These are phyloP conservation scores for Acrobasis repandana DNA, from an alignment of 2,888 invertebrate genomes.

Conservation along the genomic window DNA sequence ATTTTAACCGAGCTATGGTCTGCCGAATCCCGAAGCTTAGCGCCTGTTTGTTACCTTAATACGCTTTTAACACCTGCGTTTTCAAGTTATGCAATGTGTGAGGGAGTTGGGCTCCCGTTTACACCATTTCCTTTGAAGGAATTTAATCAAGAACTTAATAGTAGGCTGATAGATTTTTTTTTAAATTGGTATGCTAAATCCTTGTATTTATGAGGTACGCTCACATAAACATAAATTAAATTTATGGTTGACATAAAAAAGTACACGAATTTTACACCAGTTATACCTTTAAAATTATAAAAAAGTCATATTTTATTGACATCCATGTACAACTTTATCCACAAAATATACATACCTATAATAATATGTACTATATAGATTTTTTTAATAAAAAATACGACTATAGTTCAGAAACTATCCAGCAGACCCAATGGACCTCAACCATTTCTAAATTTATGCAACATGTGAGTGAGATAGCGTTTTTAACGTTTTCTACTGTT, in stretches of 20 bases:
- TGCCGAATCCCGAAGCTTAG: constrained; percentile 73
- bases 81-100: constrained; percentile 58
- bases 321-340: too few relatives aligned
- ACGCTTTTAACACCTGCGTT: constrained; percentile 79
- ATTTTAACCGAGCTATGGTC: constrained; percentile 66
- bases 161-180: neutral
- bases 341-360: too few relatives aligned
- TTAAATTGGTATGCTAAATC: neutral
- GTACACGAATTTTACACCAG: too few relatives aligned
- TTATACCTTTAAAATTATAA: too few relatives aligned
- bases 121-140: neutral
- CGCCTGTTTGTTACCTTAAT: constrained; percentile 78
- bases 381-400: too few relatives aligned
- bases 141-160: neutral
- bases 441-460: constrained; percentile 24
- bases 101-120: constrained; percentile 31
- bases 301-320: too few relatives aligned
- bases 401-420: neutral
- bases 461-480: constrained; percentile 46
- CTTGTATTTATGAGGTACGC: neutral
- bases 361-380: too few relatives aligned
- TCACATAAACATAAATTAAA: too few relatives aligned
- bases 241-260: too few relatives aligned
- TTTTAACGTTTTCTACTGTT: constrained; percentile 50
- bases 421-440: neutral